phyloP scores from a whole-genome alignment of 2,888 invertebrate species.

The Dermolepida albohirtum region DNA sequence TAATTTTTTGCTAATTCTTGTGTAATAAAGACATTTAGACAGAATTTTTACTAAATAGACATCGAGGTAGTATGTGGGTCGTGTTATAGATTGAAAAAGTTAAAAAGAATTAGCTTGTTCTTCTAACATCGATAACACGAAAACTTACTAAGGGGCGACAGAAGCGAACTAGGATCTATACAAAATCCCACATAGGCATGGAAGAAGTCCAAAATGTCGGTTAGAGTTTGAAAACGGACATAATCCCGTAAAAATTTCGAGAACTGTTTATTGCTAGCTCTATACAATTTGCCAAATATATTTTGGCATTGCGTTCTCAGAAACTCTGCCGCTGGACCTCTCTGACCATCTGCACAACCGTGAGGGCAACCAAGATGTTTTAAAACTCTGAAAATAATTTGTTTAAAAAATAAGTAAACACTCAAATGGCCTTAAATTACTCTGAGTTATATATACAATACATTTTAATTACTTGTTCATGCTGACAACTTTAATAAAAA shows the following conservation, averaged over 20 bases:
- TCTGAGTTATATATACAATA: too few relatives aligned
- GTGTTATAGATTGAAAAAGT: conserved; percentile 3
- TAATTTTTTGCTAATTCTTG: too few relatives aligned
- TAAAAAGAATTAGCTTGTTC: not conserved
- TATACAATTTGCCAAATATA: conserved; percentile 80
- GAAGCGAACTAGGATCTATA: conserved; percentile 85
- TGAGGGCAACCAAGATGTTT: conserved; percentile 95
- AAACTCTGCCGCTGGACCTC: conserved; percentile 91
- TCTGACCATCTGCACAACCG: conserved; percentile 87
- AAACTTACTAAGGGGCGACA: conserved; percentile 89
- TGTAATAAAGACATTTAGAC: too few relatives aligned
- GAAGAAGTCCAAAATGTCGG: conserved; percentile 91
- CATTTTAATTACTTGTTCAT: too few relatives aligned
- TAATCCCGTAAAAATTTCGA: conserved; percentile 77
- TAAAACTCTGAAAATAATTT: conserved; percentile 73
- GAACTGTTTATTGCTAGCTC: conserved; percentile 75
- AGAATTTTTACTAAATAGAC: too few relatives aligned
- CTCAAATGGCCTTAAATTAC: too few relatives aligned
- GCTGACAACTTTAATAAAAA: too few relatives aligned
- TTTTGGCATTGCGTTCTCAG: conserved; percentile 88
- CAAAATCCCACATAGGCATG: conserved; percentile 97
- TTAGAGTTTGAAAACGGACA: conserved; percentile 80
- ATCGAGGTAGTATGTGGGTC: not conserved
- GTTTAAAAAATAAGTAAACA: not conserved
- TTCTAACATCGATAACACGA: conserved; percentile 16